Evolutionary conservation across 2,888 invertebrate species (phyloP).

Genomic region (Athripsodes cinereus): DNA sequence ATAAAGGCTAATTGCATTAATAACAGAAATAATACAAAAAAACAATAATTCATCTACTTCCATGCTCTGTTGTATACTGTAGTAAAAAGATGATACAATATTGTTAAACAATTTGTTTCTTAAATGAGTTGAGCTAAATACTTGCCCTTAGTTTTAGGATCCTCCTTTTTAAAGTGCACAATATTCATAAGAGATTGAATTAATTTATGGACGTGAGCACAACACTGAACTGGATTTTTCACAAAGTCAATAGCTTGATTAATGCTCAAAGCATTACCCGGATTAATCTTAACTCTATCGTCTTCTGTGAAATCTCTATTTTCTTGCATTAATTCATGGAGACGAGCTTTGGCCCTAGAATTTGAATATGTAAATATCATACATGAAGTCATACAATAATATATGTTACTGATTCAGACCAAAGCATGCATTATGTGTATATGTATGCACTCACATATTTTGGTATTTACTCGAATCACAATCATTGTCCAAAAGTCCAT

Average conservation of each 20-base stretch:
- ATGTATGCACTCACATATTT: constrained; percentile 64
- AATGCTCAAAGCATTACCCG: constrained; percentile 87
- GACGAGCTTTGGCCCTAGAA: constrained; percentile 84
- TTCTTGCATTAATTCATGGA: constrained; percentile 88
- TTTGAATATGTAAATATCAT: too few species aligned
- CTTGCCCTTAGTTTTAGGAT: constrained; percentile 77
- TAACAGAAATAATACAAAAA: too few species aligned
- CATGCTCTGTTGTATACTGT: too few species aligned
- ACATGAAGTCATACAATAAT: too few species aligned
- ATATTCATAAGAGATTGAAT: constrained; percentile 83
- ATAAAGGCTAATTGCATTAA: too few species aligned
- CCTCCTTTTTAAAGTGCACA: constrained; percentile 79
- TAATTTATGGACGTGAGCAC: constrained; percentile 81
- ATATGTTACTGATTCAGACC: too few species aligned
- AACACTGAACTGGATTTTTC: constrained; percentile 91
- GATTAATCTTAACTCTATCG: constrained; percentile 84
- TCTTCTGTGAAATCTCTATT: constrained; percentile 80
- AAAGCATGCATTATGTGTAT: too few species aligned
- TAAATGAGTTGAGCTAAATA: too few species aligned
- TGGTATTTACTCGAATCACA: constrained; percentile 95
- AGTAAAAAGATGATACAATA: too few species aligned
- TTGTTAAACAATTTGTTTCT: too few species aligned
- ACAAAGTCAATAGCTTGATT: constrained; percentile 89
- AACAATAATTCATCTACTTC: too few species aligned
- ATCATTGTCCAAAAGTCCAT: constrained; percentile 95